Evolutionary conservation across 2,113 vertebrate species (phyloP).

Genomic region (Mellivora capensis): DNA sequence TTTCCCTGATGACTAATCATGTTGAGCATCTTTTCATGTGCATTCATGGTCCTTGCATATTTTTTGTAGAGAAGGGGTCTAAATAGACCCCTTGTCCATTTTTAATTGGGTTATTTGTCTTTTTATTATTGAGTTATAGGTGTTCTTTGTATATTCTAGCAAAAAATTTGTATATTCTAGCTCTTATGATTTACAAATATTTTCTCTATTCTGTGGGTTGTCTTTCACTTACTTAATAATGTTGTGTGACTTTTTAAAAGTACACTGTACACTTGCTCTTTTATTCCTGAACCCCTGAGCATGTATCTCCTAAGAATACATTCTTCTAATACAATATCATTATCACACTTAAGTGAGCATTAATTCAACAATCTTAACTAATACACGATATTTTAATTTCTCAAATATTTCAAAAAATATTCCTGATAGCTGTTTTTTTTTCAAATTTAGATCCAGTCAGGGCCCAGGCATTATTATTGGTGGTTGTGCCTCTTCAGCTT

Average conservation of each 20-base stretch:
- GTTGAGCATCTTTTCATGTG: background rate
- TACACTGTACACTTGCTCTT: background rate
- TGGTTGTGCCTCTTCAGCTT: background rate
- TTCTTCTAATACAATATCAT: background rate
- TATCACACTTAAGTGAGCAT: background rate
- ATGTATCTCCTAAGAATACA: background rate
- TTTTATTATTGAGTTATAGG: background rate
- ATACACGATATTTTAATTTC: background rate
- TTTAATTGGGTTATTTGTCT: background rate
- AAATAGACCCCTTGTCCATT: background rate
- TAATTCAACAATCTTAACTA: background rate
- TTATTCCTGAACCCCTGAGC: background rate
- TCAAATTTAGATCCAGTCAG: background rate
- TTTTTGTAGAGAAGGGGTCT: background rate
- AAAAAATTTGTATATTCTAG: no score
- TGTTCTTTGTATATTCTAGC: background rate
- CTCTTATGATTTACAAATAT: background rate
- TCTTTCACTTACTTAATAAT: background rate
- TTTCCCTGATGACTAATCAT: background rate
- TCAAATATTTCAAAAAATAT: background rate
- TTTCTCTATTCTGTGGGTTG: background rate
- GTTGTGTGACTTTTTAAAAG: background rate
- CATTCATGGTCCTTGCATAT: background rate
- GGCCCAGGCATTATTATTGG: background rate
- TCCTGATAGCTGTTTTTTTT: background rate